Evolutionary conservation across 2,888 invertebrate species (phyloP), one percentile per base, ranked within the genome.

Genomic region (Caenorhabditis sulstoni): DNA sequence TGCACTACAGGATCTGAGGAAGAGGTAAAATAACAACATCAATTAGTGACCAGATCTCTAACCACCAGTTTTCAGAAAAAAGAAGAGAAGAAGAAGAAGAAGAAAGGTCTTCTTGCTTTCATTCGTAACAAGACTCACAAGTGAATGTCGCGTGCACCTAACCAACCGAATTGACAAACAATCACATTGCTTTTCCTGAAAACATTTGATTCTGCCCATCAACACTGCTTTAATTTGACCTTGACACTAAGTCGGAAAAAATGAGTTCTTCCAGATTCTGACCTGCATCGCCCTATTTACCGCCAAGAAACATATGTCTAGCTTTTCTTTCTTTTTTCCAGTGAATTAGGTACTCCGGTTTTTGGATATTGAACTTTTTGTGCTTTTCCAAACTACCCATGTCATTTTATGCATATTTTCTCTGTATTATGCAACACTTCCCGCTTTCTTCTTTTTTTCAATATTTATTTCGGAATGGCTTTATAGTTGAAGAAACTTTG

Each of bases 1-100:
- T 79, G 59, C 18, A 73, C 73, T 3, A 62, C 73, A 35, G 79
- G 53, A 37, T 59, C 79, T 0, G 74, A 70, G 20, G 79, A 79
- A 44, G 68, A 68, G 11, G 79, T 79, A 59, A 68, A 65, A 45
- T 22, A n/a, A 29, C 5, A 53, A 53, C 18, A 7, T 2, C 16
- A 44, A n/a, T n/a, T n/a, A n/a, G n/a, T n/a, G n/a, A n/a, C n/a
- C n/a, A n/a, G n/a, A n/a, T n/a, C n/a, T n/a, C n/a, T n/a, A n/a
- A n/a, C n/a, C n/a, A 44, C 9, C 35, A 18, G 50, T 8, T 49
- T 79, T 35, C 73, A 79, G 79, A 57, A 11, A 12, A 68, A 62
- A n/a, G 73, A 62, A 5, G 70, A 65, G 37, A 80, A 80, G 23
- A 82, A 81, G 62, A 84, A 84, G 55, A 83, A 81, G 53, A 84